Conservation (phyloP, 2,888 invertebrate genomes). For the Cephus spinipes region DNA sequence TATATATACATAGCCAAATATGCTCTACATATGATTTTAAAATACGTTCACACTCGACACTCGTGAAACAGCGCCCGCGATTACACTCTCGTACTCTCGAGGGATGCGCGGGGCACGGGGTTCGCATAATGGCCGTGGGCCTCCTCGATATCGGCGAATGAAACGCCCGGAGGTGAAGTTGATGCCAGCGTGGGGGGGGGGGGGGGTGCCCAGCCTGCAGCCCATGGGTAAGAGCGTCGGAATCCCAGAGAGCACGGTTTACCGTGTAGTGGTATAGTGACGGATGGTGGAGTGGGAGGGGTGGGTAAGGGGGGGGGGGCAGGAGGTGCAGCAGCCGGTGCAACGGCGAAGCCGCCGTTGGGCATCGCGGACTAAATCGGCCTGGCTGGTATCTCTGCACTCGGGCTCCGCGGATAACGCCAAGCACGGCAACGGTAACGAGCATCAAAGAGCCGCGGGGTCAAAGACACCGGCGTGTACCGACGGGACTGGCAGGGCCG, state of each 20-base stretch:
- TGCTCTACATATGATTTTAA: background rate
- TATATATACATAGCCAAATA: no score
- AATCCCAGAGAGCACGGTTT: constrained; percentile 12
- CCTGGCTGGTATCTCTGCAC: background rate
- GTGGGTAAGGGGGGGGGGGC: constrained; percentile 2
- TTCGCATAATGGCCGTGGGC: background rate
- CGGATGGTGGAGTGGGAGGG: constrained; percentile 1
- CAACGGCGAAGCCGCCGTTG: background rate
- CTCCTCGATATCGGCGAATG: background rate
- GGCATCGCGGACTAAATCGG: background rate
- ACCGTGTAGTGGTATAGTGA: constrained; percentile 6
- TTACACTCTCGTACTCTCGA: background rate
- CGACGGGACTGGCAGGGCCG: background rate
- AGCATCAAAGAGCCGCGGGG: constrained; percentile 3
- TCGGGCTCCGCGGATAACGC: background rate
- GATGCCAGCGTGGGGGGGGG: background rate
- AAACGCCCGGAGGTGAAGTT: background rate
- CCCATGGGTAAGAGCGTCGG: constrained; percentile 6
- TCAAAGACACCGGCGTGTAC: constrained; percentile 5
- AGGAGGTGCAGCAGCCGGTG: background rate
- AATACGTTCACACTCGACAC: background rate
- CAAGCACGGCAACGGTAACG: background rate
- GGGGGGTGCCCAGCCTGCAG: background rate
- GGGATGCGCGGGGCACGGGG: background rate
- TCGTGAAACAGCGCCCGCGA: background rate